Evolutionary conservation across 1,140 invertebrate species (phyloP), one percentile per base, ranked within the genome.

Genomic region (Solen grandis): DNA sequence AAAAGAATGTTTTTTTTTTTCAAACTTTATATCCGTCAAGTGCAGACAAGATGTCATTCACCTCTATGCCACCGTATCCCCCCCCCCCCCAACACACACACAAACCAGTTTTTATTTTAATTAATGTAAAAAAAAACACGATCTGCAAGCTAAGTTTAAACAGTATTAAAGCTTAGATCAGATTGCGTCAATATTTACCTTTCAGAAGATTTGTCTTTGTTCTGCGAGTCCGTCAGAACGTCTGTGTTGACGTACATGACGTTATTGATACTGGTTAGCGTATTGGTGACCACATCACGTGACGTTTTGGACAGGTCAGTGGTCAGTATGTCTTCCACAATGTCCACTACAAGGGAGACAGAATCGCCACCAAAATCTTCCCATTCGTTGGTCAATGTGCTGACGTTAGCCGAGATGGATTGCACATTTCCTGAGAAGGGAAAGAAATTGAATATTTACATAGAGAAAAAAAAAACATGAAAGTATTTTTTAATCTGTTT

Each of bases 351-450:
- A 41, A 52, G 54, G n/a, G 16, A 1, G 16, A 75, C 41, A n/a
- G 59, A 14, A 16, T 8, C 29, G 27, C 33, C 54, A 2, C 33
- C 46, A 65, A 75, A 65, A 8, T 46, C 19, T 27, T 60, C 13
- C 73, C 73, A 75, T 0, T 38, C 8, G 3, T 38, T 46, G 2
- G 73, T 62, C 0, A 75, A 22, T 8, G 54, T 41, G n/a, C 38
- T 63, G 22, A 75, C 29, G 22, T 35, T 65, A 25, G 60, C 50
- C 8, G 73, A 62, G 25, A 75, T 41, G 1, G 19, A 14, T 22
- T 46, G 25, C 3, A 75, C 73, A 29, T 73, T 73, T 33, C 31
- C 70, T 73, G 19, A 72, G 59, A 59, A 55, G 31, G 16, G 13
- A 57, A 72, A 0, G 19, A 60, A 22, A 25, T 2, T 2, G 22